Base-by-base conservation (phyloP, 2,888 invertebrate genomes). In the Epinotia brunnichana region DNA sequence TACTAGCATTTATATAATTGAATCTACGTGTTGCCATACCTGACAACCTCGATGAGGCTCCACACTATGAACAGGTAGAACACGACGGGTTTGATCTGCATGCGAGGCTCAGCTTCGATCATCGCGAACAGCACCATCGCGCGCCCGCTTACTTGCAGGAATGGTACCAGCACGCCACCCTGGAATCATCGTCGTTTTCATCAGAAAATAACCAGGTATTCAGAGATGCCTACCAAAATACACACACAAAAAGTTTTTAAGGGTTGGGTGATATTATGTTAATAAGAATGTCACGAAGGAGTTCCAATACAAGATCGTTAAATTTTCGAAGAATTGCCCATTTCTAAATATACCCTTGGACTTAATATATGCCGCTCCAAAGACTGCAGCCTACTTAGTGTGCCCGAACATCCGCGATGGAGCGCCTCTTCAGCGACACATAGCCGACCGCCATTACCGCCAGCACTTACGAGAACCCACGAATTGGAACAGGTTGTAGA, bases 401-500 rank as follows among this genome's bases (percentile, higher is more conserved):
- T 98, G 97, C 1, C 98, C 97, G 84, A 98, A 95, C 61, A 67
- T 94, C 94, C 0, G 93, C 89, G 75, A 97, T 95, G 0, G 96
- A 96, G 24, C 94, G 95, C 81, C 94, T 90, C 0, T 97, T 98
- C 81, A 97, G 94, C 77, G 95, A 95, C 10, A 95, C 94, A 83
- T 96, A 97, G 60, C 96, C 93, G 15, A 97, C 94, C 0, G 92
- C 92, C 89, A 98, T 95, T 2, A 97, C 96, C 0, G 94, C 84
- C 21, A 97, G 85, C 4, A 98, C 94, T 82, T 97, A 98, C 64
- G 95, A 91, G 86, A 95, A 98, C 3, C 98, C 72, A 98, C 94
- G 83, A 97, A 97, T 95, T 98, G 98, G 85, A 96, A 96, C 77
- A 98, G 90, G 88, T 98, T 99, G 93, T 98, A 99, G 69, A 98